These are phyloP conservation scores for Osmoderma eremita DNA, from an alignment of 2,888 invertebrate genomes.

Conservation along the genomic window DNA sequence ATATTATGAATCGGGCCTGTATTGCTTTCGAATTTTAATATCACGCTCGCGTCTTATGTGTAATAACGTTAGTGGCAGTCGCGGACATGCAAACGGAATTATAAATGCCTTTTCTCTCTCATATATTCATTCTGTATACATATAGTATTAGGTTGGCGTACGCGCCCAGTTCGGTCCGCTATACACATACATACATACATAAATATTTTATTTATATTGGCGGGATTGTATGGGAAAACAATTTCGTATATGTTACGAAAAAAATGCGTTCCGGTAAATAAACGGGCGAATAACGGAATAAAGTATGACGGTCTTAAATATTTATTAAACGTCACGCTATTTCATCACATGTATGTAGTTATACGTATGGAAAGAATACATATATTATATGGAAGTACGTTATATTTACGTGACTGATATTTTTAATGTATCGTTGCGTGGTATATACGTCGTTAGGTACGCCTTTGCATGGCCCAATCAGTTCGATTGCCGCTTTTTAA, in stretches of 20 bases:
- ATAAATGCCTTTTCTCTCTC: constrained; percentile 47
- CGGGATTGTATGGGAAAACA: constrained; percentile 56
- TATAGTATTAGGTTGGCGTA: not conserved
- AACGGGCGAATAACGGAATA: constrained; percentile 55
- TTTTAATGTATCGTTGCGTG: too few species aligned
- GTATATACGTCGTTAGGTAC: too few species aligned
- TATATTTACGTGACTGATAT: too few species aligned
- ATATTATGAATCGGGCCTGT: constrained; percentile 11
- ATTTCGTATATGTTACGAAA: constrained; percentile 60
- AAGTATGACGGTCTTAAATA: constrained; percentile 59
- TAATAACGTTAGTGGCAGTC: not conserved
- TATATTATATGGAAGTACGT: too few species aligned
- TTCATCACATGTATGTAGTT: not conserved
- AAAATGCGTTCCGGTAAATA: constrained; percentile 54
- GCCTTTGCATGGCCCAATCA: too few species aligned
- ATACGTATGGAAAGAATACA: too few species aligned
- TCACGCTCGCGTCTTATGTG: not conserved
- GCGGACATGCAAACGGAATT: constrained; percentile 54
- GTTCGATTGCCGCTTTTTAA: too few species aligned
- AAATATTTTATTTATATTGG: constrained; percentile 55
- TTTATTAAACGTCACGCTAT: constrained; percentile 45
- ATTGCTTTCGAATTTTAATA: not conserved
- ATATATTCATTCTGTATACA: too few species aligned
- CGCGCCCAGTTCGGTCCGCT: constrained; percentile 24
- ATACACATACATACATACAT: constrained; percentile 49